Conservation (phyloP, 2,888 invertebrate species). For the Fissipunctia ypsillon region DNA sequence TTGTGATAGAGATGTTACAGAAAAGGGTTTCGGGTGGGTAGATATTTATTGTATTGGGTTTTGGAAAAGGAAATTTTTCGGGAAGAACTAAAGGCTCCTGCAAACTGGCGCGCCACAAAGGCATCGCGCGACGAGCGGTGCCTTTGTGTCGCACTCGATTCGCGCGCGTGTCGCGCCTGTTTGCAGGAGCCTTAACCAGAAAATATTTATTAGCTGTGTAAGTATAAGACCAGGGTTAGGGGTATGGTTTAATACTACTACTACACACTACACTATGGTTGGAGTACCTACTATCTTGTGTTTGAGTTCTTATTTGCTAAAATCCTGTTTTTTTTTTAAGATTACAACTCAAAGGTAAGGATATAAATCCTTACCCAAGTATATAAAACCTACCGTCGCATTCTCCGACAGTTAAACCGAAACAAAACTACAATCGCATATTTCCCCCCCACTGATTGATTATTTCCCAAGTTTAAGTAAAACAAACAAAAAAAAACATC, state of each 20-base stretch:
- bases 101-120: too few species aligned
- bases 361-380: not conserved
- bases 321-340: not conserved
- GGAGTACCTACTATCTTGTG: too few species aligned
- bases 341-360: not conserved
- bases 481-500: constrained; percentile 30
- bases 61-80: constrained; percentile 9
- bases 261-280: too few species aligned
- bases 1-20: constrained; percentile 54
- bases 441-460: constrained; percentile 40
- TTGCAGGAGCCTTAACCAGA: too few species aligned
- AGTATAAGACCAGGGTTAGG: not conserved
- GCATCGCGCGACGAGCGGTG: too few species aligned
- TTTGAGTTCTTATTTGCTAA: too few species aligned
- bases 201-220: not conserved
- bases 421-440: constrained; percentile 23
- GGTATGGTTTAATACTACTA: too few species aligned
- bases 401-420: not conserved
- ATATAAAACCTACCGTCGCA: not conserved
- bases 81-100: too few species aligned
- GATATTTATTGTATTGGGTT: constrained; percentile 34
- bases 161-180: too few species aligned
- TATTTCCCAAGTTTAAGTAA: constrained; percentile 16
- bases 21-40: constrained; percentile 44
- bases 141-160: too few species aligned